phyloP scores from a whole-genome alignment of 53 echinoderm and acorn worm genomes.

The Holothuria scabra region DNA sequence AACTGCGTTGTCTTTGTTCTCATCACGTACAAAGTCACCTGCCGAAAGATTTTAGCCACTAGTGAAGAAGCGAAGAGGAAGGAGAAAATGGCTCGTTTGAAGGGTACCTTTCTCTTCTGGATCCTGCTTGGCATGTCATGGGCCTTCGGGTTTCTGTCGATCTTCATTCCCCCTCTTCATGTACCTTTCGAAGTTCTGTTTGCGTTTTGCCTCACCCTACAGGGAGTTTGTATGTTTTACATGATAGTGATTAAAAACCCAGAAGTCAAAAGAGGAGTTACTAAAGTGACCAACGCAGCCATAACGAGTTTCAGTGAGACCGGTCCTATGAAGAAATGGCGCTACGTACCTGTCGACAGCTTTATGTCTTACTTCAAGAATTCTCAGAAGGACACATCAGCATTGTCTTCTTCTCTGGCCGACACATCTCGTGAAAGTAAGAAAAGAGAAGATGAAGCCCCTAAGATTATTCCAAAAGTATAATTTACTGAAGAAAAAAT shows the following conservation, averaged over 20 bases:
- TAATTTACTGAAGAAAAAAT: no score
- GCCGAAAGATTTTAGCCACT: slow-evolving; percentile 5
- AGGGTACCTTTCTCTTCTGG: slow-evolving; percentile 36
- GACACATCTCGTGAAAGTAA: no score
- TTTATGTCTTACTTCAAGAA: no score
- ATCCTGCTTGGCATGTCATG: slow-evolving; percentile 26
- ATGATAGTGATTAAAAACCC: slow-evolving; percentile 19
- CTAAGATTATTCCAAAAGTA: no score
- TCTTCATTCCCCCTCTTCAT: not conserved
- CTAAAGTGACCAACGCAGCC: no score
- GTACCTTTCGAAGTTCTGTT: not conserved
- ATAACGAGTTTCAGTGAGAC: no score
- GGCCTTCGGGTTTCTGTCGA: slow-evolving; percentile 14
- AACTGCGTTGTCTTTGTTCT: slow-evolving; percentile 26
- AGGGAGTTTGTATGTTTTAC: slow-evolving; percentile 32
- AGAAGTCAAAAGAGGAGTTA: not conserved
- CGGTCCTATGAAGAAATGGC: no score
- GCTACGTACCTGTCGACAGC: no score
- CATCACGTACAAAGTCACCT: slow-evolving; percentile 24
- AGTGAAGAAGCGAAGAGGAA: not conserved
- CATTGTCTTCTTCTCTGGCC: no score
- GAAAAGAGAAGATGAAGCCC: no score
- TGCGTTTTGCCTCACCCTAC: not conserved
- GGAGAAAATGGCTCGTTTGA: slow-evolving; percentile 4
- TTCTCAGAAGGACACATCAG: no score